These are phyloP conservation scores for Pogonognathellus flavescens DNA, from an alignment of 1,140 invertebrate genomes.

Conservation along the genomic window DNA sequence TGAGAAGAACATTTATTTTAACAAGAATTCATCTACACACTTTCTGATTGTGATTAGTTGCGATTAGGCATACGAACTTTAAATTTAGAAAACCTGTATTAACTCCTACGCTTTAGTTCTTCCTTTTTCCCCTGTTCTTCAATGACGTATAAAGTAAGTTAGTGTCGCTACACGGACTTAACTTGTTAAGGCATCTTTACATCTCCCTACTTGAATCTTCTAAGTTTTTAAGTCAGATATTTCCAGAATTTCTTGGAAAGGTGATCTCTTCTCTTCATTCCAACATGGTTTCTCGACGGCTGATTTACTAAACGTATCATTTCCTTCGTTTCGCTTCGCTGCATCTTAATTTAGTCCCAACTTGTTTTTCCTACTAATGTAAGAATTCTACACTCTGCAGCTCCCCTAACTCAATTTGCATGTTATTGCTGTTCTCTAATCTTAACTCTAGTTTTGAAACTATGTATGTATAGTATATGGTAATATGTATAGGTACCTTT, in stretches of 20 bases:
- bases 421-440: background rate
- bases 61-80: too few species aligned
- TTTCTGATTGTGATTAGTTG: too few species aligned
- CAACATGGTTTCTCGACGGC: background rate
- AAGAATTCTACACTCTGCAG: background rate
- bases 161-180: background rate
- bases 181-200: background rate
- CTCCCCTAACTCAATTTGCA: slow-evolving; percentile 15
- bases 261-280: background rate
- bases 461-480: too few species aligned
- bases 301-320: too few species aligned
- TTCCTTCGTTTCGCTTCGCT: background rate
- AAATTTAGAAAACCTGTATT: background rate
- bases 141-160: background rate
- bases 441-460: background rate
- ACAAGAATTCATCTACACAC: too few species aligned
- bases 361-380: background rate
- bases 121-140: background rate
- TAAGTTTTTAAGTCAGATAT: background rate
- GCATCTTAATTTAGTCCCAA: slow-evolving; percentile 11
- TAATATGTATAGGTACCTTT: background rate
- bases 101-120: background rate
- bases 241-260: background rate
- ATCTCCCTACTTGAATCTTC: background rate
- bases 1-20: too few species aligned